Evolutionary conservation across 2,797 vertebrate species (phyloP), one percentile per base, ranked within the genome.

Genomic region (Pelodytes ibericus): DNA sequence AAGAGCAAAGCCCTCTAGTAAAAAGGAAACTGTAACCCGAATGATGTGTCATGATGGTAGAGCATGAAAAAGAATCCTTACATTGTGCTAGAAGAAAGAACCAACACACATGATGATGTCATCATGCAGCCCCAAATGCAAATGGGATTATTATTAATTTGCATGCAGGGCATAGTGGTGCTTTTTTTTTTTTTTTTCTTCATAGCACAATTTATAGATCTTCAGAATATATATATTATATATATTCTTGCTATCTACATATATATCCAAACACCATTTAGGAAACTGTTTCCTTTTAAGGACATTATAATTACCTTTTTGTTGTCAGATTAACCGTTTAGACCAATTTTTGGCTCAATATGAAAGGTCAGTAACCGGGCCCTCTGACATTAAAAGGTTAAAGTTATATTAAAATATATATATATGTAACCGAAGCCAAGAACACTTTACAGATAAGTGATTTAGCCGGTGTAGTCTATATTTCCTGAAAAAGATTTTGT

Each of bases 401-500:
- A 47, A 71, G 47, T 29, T 49, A 22, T 66, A 8, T 58, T 62
- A 49, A 84, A 89, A 91, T 87, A 87, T 71, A 80, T 3, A 2
- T 41, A 47, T 75, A 71, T 24, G 83, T 79, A 80, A 53, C 85
- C 84, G 88, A 92, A 87, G 85, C 92, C 89, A 88, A 84, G 74
- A 84, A 92, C 90, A 91, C 91, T 91, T 29, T 88, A 83, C 27
- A 82, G 83, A 86, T 79, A 88, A 91, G 92, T 92, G 90, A 90
- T 80, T 86, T 90, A 91, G 91, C 86, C 82, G 90, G 91, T 92
- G 88, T 94, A 92, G 90, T 93, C 91, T 95, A 93, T 92, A 91
- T 95, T 96, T 96, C 94, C 94, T 92, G 90, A 94, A 93, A 89
- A 86, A 92, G 88, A 93, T 94, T 96, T 97, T 98, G 92, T 97